Conservation (phyloP, 2,113 vertebrate genomes). For the Empidonax traillii region DNA sequence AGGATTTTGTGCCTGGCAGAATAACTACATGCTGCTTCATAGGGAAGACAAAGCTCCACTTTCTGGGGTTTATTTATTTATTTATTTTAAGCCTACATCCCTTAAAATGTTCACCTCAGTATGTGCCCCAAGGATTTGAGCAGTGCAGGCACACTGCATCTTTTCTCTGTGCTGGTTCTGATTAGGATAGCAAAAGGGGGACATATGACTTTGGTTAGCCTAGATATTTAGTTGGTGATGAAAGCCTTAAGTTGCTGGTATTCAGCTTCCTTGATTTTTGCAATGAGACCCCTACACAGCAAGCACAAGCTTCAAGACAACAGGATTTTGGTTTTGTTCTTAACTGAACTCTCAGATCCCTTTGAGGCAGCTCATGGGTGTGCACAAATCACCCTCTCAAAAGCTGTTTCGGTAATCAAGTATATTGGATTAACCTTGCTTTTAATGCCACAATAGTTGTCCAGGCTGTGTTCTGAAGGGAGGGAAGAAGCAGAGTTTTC, state of each 20-base stretch:
- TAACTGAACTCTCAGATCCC: not conserved
- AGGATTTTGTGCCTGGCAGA: not conserved
- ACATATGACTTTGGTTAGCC: not conserved
- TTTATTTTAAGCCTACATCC: not conserved
- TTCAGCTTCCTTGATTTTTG: not conserved
- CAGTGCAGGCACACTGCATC: not conserved
- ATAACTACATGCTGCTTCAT: not conserved
- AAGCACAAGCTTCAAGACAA: not conserved
- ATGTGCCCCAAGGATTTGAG: rapidly evolving
- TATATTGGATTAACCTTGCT: not conserved
- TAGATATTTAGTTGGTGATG: not conserved
- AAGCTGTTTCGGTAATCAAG: not conserved
- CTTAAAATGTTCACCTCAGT: not conserved
- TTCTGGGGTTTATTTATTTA: not conserved
- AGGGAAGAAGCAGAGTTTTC: not conserved
- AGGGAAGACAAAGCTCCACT: not conserved
- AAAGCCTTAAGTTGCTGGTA: not conserved
- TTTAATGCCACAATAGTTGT: not conserved
- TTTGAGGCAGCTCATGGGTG: not conserved
- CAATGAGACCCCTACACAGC: not conserved
- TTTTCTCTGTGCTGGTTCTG: not conserved
- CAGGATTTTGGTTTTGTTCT: not conserved
- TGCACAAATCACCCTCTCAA: not conserved
- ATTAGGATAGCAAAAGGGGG: not conserved
- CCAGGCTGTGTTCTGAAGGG: not conserved